Evolutionary conservation across 1,140 invertebrate species (phyloP).

Genomic region (Propsilocerus akamusi): DNA sequence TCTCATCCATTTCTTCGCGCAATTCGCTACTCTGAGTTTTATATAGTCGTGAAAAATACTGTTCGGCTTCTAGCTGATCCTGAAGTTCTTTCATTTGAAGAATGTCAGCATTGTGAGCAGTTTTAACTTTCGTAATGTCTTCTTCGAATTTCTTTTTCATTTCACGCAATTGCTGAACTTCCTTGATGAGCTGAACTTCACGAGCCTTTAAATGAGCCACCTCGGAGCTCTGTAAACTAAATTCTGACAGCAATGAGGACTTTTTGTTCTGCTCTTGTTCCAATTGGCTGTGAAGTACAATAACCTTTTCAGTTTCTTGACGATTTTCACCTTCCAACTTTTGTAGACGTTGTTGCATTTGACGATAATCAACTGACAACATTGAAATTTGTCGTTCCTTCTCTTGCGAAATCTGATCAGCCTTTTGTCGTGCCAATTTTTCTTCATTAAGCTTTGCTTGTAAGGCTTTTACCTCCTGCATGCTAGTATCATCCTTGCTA

Average conservation of each 20-base stretch:
- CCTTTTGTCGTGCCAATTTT: constrained; percentile 60
- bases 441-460: constrained; percentile 84
- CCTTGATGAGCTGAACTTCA: constrained; percentile 54
- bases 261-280: constrained; percentile 70
- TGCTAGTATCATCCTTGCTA: constrained; percentile 77
- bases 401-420: constrained; percentile 69
- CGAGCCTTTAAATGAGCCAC: constrained; percentile 48
- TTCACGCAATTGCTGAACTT: constrained; percentile 50
- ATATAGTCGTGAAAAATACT: constrained; percentile 81
- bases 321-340: constrained; percentile 78
- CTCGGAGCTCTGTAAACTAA: constrained; percentile 50
- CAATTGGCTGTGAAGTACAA: constrained; percentile 60
- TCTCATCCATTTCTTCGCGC: constrained; percentile 72
- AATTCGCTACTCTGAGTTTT: constrained; percentile 82
- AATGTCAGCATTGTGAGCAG: constrained; percentile 24
- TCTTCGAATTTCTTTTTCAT: constrained; percentile 55
- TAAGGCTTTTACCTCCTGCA: constrained; percentile 76
- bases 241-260: constrained; percentile 47
- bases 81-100: constrained; percentile 79
- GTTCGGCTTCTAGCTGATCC: constrained; percentile 83
- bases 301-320: constrained; percentile 69
- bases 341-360: constrained; percentile 75
- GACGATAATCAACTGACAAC: constrained; percentile 80
- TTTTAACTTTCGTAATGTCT: constrained; percentile 61
- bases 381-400: constrained; percentile 88